Conservation (phyloP, 2,113 vertebrate genomes). For the Ictalurus punctatus region DNA sequence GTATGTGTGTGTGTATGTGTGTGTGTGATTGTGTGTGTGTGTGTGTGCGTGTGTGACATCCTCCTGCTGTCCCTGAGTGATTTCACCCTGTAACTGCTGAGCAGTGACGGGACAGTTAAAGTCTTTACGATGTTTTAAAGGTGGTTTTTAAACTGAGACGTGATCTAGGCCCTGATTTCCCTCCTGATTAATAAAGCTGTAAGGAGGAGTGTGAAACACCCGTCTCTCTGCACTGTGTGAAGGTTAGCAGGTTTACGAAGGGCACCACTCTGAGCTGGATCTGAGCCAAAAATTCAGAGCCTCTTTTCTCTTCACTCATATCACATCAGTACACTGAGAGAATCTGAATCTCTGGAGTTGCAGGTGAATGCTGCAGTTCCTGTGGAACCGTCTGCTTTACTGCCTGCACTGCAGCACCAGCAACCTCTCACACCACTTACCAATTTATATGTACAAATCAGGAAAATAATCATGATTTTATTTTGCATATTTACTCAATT, state of each 20-base stretch:
- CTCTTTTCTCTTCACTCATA: neutral
- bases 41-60: neutral
- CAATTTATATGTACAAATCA: neutral
- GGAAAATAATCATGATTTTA: neutral
- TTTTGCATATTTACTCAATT: neutral
- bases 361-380: neutral
- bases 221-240: slow-evolving; percentile 1
- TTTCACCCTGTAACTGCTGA: slow-evolving; percentile 6
- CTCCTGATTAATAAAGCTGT: slow-evolving; percentile 19
- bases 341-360: neutral
- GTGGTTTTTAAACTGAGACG: neutral
- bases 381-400: neutral
- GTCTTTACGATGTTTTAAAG: slow-evolving; percentile 17
- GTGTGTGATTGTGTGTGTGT: neutral
- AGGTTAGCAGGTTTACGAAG: slow-evolving; percentile 21
- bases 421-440: neutral
- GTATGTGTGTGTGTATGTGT: neutral
- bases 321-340: neutral
- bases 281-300: neutral
- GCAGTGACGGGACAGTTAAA: slow-evolving; percentile 5
- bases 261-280: neutral
- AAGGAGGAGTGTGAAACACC: slow-evolving; percentile 12
- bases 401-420: neutral
- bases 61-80: slow-evolving; percentile 14
- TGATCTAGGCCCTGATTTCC: slow-evolving; percentile 5